Base-by-base conservation (phyloP, 1,140 invertebrate genomes). In the Pseudomyrmex flavicornis region DNA sequence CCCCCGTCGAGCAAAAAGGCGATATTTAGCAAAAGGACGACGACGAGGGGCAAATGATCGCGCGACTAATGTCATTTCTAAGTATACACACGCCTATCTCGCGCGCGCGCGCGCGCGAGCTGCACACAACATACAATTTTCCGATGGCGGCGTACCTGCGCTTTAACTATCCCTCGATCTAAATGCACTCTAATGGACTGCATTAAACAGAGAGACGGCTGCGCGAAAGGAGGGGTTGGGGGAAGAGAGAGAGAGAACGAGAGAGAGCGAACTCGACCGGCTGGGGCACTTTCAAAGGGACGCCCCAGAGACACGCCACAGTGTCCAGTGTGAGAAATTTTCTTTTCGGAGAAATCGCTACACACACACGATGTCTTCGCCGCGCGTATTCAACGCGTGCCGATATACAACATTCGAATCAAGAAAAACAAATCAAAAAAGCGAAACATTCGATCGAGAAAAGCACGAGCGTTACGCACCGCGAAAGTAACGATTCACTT, bases 131-230 rank as follows among this genome's bases (percentile, higher is more conserved):
- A 89, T 83, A 91, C 89, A 92, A 92, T 92, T 93, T 93, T 93
- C 91, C 85, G 76, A 90, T 91, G 88, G 89, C 90, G 87, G 90
- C 83, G 83, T 91, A 90, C 89, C 90, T 83, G 88, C 88, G 90
- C 91, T 92, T 93, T 91, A 93, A 93, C 92, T 93, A 93, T 93
- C 92, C 91, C 91, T 90, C 91, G 92, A 94, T 94, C 93, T 93
- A 94, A 93, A 94, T 93, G 93, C 92, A 93, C 93, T 93, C 93
- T 93, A 89, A 89, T 89, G 88, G 88, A 89, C 88, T 89, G 88
- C 88, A 89, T 89, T 89, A 89, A 89, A 89, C 85, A 87, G 88
- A 89, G 88, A 79, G 88, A 87, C 82, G 82, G 66, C 69, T 80
- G 87, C 58, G 87, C 48, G 79, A 68, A 90, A 90, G 91, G 90